Percentiles rank a stretch among this genome's conserved stretches.
Conservation (phyloP, 2,888 invertebrate genomes). For the Crepidodera aurea region DNA sequence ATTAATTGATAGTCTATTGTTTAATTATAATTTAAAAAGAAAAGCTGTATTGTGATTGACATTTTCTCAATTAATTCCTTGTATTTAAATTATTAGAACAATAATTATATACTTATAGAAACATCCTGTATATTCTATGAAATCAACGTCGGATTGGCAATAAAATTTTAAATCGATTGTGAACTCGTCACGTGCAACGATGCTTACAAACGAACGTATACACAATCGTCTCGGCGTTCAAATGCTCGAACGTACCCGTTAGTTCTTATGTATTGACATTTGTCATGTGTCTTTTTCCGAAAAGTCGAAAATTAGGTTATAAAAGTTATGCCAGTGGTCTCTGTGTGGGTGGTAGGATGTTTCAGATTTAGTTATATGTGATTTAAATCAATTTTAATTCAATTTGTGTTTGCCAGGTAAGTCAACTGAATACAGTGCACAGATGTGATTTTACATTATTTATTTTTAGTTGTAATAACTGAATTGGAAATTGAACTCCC, state of each 20-base stretch:
- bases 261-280: neutral
- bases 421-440: neutral
- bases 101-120: too few relatives aligned
- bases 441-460: slow-evolving; percentile 7
- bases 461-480: slow-evolving; percentile 4
- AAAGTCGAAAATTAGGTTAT: slow-evolving; percentile 27
- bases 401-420: slow-evolving; percentile 23
- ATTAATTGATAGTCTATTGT: too few relatives aligned
- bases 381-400: slow-evolving; percentile 33
- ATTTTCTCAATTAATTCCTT: too few relatives aligned
- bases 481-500: slow-evolving; percentile 2
- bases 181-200: too few relatives aligned
- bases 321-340: slow-evolving; percentile 9
- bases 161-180: too few relatives aligned
- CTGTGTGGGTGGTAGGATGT: slow-evolving; percentile 29
- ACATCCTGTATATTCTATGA: too few relatives aligned
- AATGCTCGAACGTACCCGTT: neutral
- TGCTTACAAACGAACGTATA: too few relatives aligned
- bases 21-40: too few relatives aligned
- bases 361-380: slow-evolving; percentile 21
- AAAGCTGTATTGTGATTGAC: too few relatives aligned
- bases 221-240: too few relatives aligned
- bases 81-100: too few relatives aligned
- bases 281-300: neutral
- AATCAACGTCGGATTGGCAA: too few relatives aligned